Conservation (phyloP, 2,888 invertebrate species). For the Quadroppia sp. region DNA sequence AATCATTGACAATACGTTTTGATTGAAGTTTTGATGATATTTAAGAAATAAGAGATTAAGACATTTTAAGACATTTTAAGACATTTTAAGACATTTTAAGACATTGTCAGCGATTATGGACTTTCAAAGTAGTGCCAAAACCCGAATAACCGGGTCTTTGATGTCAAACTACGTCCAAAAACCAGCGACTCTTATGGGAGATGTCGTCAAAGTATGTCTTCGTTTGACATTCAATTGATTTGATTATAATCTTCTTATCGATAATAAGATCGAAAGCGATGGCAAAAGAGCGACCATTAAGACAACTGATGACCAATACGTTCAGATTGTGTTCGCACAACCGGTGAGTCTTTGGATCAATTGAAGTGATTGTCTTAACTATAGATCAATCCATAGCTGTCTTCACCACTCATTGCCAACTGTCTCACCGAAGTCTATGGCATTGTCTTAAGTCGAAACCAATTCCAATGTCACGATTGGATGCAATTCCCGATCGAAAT, state of each 20-base stretch:
- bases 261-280: conserved; percentile 9
- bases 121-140: background rate
- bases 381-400: background rate
- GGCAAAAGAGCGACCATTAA: conserved; percentile 36
- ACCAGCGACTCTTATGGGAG: conserved; percentile 18
- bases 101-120: too few relatives aligned
- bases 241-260: background rate
- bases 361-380: background rate
- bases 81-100: too few relatives aligned
- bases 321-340: conserved; percentile 17
- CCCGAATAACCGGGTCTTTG: conserved; percentile 30
- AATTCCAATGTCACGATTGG: conserved; percentile 13
- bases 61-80: too few relatives aligned
- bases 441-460: conserved; percentile 23
- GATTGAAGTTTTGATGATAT: too few relatives aligned
- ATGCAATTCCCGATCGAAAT: background rate
- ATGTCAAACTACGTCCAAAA: conserved; percentile 26
- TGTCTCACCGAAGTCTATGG: conserved; percentile 5
- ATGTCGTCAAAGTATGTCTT: conserved; percentile 21
- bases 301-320: conserved; percentile 35
- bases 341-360: conserved; percentile 22
- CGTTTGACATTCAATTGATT: background rate
- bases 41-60: too few relatives aligned
- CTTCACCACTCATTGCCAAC: background rate
- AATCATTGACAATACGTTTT: too few relatives aligned